These are phyloP conservation scores for Lasioglossum pauxillum DNA, from an alignment of 2,888 invertebrate genomes.

Conservation along the genomic window DNA sequence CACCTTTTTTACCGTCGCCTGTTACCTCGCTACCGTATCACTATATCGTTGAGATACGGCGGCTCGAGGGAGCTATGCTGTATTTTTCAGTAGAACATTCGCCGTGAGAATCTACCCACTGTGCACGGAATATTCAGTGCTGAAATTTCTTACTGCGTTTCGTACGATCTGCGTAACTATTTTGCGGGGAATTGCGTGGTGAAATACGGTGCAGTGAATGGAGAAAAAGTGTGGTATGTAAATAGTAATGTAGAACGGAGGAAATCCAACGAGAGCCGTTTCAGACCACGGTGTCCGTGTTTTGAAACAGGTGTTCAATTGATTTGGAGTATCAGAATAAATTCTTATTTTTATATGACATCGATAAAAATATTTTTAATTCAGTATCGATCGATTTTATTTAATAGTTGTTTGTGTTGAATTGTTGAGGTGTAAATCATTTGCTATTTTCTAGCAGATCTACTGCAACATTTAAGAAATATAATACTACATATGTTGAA, in stretches of 20 bases:
- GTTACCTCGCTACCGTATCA: neutral
- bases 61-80: neutral
- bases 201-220: neutral
- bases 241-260: neutral
- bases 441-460: neutral
- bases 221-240: neutral
- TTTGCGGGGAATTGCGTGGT: neutral
- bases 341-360: neutral
- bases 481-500: rapidly evolving
- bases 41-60: neutral
- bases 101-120: neutral
- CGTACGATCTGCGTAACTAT: neutral
- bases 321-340: neutral
- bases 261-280: neutral
- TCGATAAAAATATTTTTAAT: no score
- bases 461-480: neutral
- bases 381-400: no score
- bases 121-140: neutral
- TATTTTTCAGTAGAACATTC: conserved; percentile 1
- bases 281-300: neutral
- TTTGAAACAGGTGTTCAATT: neutral
- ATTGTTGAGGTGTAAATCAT: no score
- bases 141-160: conserved; percentile 10
- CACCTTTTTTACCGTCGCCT: neutral
- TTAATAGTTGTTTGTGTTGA: no score